Evolutionary conservation across 64 coral and sea anemone species (phyloP).

Genomic region (Catalaphyllia jardinei): DNA sequence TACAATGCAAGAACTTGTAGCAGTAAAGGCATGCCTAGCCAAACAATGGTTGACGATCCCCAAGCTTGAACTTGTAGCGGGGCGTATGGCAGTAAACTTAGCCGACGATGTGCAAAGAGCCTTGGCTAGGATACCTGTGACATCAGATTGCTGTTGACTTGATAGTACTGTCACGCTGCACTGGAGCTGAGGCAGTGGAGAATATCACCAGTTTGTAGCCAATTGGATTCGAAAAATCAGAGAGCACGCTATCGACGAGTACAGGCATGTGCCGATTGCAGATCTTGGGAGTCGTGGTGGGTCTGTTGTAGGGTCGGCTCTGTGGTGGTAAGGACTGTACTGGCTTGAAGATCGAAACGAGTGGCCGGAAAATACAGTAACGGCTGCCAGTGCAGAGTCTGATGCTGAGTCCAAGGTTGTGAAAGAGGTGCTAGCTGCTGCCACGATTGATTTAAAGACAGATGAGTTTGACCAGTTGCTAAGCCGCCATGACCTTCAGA

Average conservation of each 20-base stretch:
- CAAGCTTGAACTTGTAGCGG: too few species aligned
- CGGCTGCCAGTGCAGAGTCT: neutral
- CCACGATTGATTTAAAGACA: neutral
- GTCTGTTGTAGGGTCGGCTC: neutral
- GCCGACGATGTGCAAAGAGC: neutral
- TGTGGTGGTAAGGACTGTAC: slow-evolving; percentile 17
- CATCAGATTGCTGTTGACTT: neutral
- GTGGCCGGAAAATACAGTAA: neutral
- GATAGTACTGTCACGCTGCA: slow-evolving; percentile 47
- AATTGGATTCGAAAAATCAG: slow-evolving; percentile 36
- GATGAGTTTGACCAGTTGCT: neutral
- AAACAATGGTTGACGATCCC: too few species aligned
- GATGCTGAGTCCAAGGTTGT: neutral
- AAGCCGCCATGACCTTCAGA: neutral
- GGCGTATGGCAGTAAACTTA: neutral
- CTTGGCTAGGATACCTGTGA: neutral
- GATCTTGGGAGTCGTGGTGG: slow-evolving; percentile 41
- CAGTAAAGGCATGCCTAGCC: too few species aligned
- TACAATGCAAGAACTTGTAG: slow-evolving; percentile 29
- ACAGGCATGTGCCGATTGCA: slow-evolving; percentile 28
- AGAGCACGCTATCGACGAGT: slow-evolving; percentile 7
- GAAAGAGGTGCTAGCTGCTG: neutral
- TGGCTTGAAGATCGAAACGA: slow-evolving; percentile 9
- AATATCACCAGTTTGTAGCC: slow-evolving; percentile 29
- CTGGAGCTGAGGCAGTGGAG: slow-evolving; percentile 37